Percentiles rank a stretch among this genome's conserved stretches.
Evolutionary conservation across 2,888 invertebrate genomes (phyloP).

Genomic region (Hypercompe scribonia): DNA sequence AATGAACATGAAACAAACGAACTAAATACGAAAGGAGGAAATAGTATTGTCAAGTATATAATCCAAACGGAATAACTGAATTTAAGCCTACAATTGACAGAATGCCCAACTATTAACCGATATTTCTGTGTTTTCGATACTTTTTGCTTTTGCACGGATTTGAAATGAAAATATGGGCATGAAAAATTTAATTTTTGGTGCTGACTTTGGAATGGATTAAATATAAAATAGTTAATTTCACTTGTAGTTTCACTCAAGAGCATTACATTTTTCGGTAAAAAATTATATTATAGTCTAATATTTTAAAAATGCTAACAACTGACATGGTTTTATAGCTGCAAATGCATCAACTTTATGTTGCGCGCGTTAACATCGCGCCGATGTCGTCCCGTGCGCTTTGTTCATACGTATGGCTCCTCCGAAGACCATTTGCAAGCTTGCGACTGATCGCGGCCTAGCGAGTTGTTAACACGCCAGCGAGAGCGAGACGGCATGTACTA

Average conservation of each 20-base stretch:
- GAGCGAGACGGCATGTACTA: too few relatives aligned
- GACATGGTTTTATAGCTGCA: too few relatives aligned
- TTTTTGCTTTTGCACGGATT: constrained; percentile 27
- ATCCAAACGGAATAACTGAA: constrained; percentile 42
- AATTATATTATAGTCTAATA: too few relatives aligned
- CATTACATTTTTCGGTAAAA: not conserved
- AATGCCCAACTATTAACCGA: constrained; percentile 37
- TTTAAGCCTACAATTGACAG: constrained; percentile 46
- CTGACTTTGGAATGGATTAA: constrained; percentile 4
- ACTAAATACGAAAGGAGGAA: constrained; percentile 45
- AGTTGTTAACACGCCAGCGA: too few relatives aligned
- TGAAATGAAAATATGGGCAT: constrained; percentile 16
- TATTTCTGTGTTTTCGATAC: constrained; percentile 35
- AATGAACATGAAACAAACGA: constrained; percentile 50
- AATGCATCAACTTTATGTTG: too few relatives aligned
- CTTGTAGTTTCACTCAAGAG: not conserved
- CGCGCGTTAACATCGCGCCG: too few relatives aligned
- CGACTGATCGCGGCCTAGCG: too few relatives aligned
- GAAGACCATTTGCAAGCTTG: too few relatives aligned
- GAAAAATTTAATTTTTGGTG: constrained; percentile 9
- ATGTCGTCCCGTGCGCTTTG: too few relatives aligned
- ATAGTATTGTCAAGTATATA: constrained; percentile 50
- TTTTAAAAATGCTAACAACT: too few relatives aligned
- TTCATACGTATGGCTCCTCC: too few relatives aligned
- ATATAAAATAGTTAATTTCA: not conserved